phyloP scores from a whole-genome alignment of 2,797 vertebrate species.

The Tadarida brasiliensis region DNA sequence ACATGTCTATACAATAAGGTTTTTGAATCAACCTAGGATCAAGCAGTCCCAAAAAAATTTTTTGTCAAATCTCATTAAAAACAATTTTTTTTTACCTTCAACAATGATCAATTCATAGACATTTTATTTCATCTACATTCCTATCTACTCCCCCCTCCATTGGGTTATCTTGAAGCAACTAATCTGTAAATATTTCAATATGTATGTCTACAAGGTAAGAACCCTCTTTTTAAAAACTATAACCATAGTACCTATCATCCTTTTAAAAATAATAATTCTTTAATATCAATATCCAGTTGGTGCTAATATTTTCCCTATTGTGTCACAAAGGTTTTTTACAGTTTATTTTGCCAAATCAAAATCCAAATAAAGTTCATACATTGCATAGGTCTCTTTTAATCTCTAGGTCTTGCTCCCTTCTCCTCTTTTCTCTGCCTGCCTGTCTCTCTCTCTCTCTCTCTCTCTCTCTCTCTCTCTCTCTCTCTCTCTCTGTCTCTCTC shows the following conservation, averaged over 20 bases:
- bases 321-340: background rate
- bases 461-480: background rate
- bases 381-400: background rate
- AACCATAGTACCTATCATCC: background rate
- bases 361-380: background rate
- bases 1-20: background rate
- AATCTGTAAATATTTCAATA: background rate
- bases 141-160: background rate
- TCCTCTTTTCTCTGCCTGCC: too few species aligned
- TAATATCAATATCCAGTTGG: background rate
- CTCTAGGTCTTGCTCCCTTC: background rate
- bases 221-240: background rate
- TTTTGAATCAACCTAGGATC: slow-evolving; percentile 17
- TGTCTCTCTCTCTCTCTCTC: background rate
- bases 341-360: slow-evolving; percentile 26
- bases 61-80: slow-evolving; percentile 2
- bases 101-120: background rate
- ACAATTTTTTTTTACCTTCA: background rate
- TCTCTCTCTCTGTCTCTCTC: background rate
- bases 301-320: background rate
- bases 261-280: slow-evolving; percentile 54
- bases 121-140: background rate
- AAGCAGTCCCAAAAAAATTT: background rate
- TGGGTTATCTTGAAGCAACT: slow-evolving; percentile 31
- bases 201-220: background rate